Evolutionary conservation across 1,140 invertebrate genomes (phyloP).

Genomic region (Hetaerina americana): DNA sequence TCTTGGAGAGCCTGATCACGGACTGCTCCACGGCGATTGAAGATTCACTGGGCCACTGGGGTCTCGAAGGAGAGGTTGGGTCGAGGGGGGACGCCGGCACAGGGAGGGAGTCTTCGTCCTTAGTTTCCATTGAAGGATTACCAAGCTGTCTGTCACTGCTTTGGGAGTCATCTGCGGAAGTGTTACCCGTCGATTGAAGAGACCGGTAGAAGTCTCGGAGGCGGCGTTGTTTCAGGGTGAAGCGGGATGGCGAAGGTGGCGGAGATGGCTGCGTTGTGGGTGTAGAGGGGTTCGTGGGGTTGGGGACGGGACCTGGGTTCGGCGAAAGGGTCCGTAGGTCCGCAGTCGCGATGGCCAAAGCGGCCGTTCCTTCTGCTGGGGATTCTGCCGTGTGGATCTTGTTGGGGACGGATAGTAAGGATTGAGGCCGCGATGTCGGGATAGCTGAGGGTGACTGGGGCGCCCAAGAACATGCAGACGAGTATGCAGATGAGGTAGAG

Average conservation of each 20-base stretch:
- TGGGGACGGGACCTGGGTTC: neutral
- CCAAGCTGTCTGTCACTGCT: neutral
- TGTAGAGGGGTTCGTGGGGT: neutral
- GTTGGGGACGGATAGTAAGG: neutral
- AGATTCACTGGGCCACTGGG: slow-evolving; percentile 11
- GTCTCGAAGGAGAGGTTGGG: slow-evolving; percentile 1
- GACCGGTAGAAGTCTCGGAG: slow-evolving; percentile 18
- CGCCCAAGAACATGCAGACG: neutral
- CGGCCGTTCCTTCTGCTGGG: neutral
- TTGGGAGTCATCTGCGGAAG: slow-evolving; percentile 6
- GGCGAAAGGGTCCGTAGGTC: neutral
- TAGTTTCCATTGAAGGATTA: slow-evolving; percentile 5
- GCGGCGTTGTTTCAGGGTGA: slow-evolving; percentile 17
- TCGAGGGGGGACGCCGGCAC: slow-evolving; percentile 1
- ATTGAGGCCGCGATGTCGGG: neutral
- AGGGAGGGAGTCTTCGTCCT: neutral
- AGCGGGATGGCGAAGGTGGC: slow-evolving; percentile 7
- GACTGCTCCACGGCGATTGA: slow-evolving; percentile 2
- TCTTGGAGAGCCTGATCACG: neutral
- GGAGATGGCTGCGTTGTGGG: slow-evolving; percentile 6
- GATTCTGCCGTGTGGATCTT: neutral
- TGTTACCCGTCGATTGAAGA: slow-evolving; percentile 9
- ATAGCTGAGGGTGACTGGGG: neutral
- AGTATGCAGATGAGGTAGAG: neutral
- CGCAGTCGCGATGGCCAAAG: slow-evolving; percentile 1